A percentile compares a stretch with the other conserved stretches of the same genome.
Conservation (phyloP, 2,888 invertebrate genomes). For the Andricus curvator region DNA sequence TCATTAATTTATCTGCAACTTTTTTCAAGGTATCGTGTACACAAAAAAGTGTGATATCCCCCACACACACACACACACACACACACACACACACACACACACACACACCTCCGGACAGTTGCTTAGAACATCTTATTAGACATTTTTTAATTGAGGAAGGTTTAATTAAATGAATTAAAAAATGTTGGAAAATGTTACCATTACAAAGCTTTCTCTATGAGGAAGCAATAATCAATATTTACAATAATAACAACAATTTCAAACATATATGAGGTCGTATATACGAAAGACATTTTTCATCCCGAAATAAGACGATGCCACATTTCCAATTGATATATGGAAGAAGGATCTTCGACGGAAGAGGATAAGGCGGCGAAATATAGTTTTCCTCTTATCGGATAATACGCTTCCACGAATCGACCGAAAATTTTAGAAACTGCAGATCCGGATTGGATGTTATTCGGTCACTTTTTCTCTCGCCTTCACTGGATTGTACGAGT, state of each 20-base stretch:
- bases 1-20: too few species aligned
- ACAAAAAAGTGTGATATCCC: too few species aligned
- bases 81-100: too few species aligned
- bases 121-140: too few species aligned
- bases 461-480: slow-evolving; percentile 22
- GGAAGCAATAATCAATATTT: not conserved
- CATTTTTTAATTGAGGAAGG: too few species aligned
- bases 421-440: slow-evolving; percentile 49
- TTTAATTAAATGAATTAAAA: too few species aligned
- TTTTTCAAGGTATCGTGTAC: too few species aligned
- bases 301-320: slow-evolving; percentile 20
- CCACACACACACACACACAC: too few species aligned
- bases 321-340: slow-evolving; percentile 15
- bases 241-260: not conserved
- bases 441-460: slow-evolving; percentile 49
- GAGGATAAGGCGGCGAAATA: slow-evolving; percentile 9
- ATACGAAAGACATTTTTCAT: not conserved
- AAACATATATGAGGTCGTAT: not conserved
- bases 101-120: too few species aligned
- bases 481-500: slow-evolving; percentile 1
- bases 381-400: slow-evolving; percentile 36
- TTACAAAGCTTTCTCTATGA: too few species aligned
- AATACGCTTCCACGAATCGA: slow-evolving; percentile 51
- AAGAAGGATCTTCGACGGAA: slow-evolving; percentile 25
- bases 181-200: too few species aligned